Evolutionary conservation across 2,797 vertebrate genomes (phyloP).

Genomic region (Chiropotes sagulatus): DNA sequence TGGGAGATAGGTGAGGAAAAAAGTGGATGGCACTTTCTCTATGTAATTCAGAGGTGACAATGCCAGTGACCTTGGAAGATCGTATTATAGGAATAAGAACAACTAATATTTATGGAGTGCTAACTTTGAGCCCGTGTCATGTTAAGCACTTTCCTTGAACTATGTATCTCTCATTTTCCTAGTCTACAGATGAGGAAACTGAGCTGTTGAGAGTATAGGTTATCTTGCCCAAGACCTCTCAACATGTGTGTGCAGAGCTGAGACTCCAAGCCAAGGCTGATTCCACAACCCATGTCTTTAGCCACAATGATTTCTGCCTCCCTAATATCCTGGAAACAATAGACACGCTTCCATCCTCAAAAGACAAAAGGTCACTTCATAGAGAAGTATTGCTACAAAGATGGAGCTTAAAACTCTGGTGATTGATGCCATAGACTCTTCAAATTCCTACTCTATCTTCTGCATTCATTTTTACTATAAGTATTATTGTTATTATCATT

Average conservation of each 20-base stretch:
- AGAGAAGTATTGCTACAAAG: not conserved
- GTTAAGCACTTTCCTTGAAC: not conserved
- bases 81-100: not conserved
- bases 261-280: not conserved
- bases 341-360: rapidly evolving
- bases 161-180: not conserved
- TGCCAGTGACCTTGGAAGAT: not conserved
- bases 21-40: not conserved
- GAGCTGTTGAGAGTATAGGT: not conserved
- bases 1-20: not conserved
- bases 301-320: not conserved
- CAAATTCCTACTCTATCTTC: not conserved
- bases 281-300: not conserved
- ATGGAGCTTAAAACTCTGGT: not conserved
- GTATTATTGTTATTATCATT: not conserved
- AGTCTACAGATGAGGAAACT: not conserved
- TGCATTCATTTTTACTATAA: not conserved
- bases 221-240: not conserved
- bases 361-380: not conserved
- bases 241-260: not conserved
- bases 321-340: not conserved
- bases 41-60: not conserved
- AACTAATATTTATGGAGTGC: not conserved
- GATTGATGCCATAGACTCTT: not conserved
- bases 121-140: not conserved